These are phyloP conservation scores for Gulo gulo DNA, from an alignment of 2,113 vertebrate genomes.

Conservation along the genomic window DNA sequence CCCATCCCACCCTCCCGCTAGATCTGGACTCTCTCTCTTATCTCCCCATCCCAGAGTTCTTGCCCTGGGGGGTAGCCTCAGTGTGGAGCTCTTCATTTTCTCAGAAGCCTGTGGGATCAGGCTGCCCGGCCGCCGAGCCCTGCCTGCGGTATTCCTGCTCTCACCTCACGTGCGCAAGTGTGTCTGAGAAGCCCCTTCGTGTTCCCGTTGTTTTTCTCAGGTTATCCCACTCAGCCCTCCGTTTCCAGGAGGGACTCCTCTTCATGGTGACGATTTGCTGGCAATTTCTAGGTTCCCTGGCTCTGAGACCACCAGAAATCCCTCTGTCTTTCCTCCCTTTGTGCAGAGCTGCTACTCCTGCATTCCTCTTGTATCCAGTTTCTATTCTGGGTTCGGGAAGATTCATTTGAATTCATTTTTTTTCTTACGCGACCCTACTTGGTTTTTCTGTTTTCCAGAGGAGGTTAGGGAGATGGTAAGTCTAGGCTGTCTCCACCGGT, in stretches of 20 bases:
- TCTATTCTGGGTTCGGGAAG: not conserved
- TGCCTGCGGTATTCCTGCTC: not conserved
- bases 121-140: not conserved
- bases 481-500: not conserved
- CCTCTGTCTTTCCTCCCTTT: not conserved
- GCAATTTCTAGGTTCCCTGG: not conserved
- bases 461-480: not conserved
- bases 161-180: not conserved
- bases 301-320: not conserved
- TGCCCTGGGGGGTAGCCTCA: not conserved
- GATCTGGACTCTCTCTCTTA: not conserved
- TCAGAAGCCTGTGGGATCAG: not conserved
- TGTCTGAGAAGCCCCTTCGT: not conserved
- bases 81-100: not conserved
- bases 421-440: not conserved
- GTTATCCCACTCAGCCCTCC: not conserved
- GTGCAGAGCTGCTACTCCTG: not conserved
- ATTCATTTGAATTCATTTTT: not conserved
- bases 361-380: not conserved
- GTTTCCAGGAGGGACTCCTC: not conserved
- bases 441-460: not conserved
- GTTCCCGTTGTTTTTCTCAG: not conserved
- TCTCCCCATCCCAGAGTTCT: not conserved
- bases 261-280: not conserved
- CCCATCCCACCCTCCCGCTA: not conserved